Conservation (phyloP, 2,797 vertebrate species). For the Chaunax sp. region DNA sequence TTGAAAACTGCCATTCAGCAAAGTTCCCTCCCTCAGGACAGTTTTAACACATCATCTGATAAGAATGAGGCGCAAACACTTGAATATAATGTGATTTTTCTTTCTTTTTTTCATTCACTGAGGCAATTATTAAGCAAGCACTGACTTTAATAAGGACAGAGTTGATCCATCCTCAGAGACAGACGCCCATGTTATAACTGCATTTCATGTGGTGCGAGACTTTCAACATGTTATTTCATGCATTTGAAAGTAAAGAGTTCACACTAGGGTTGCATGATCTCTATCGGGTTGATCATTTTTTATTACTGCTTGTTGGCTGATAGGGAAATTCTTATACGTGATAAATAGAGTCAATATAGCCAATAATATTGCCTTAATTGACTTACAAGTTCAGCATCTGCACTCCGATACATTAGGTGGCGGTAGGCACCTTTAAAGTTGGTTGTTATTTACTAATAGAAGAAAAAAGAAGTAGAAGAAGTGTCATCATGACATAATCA, state of each 20-base stretch:
- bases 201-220: neutral
- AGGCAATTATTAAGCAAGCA: neutral
- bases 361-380: too few relatives aligned
- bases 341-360: too few relatives aligned
- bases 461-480: too few relatives aligned
- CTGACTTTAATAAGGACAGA: neutral
- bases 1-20: slow-evolving; percentile 17
- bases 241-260: neutral
- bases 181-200: neutral
- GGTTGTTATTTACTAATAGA: too few relatives aligned
- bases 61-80: neutral
- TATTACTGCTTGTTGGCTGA: too few relatives aligned
- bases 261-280: too few relatives aligned
- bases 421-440: too few relatives aligned
- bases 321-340: too few relatives aligned
- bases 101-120: neutral
- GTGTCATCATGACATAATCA: too few relatives aligned
- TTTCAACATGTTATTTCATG: neutral
- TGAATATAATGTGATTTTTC: neutral
- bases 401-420: too few relatives aligned
- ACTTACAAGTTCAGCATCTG: too few relatives aligned
- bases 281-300: too few relatives aligned
- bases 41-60: neutral
- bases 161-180: slow-evolving; percentile 7
- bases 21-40: neutral